Percentiles rank a stretch among this genome's conserved stretches.
Evolutionary conservation across 2,797 vertebrate species (phyloP).

Genomic region (Coendou prehensilis): DNA sequence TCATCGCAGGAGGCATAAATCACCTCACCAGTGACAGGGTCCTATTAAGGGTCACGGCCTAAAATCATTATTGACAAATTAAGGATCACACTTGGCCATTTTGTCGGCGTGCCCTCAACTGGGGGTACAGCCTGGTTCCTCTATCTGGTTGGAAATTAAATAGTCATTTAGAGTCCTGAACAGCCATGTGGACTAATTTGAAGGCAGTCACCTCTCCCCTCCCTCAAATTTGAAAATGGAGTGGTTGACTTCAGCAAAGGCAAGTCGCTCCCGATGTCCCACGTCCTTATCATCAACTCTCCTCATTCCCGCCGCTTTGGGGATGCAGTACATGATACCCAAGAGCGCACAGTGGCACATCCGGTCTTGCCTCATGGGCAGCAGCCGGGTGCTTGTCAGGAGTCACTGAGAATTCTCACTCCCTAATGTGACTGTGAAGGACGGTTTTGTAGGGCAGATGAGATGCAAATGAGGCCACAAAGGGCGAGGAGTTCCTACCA

Average conservation of each 20-base stretch:
- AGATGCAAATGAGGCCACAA: not conserved
- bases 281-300: conserved; percentile 62
- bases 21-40: conserved; percentile 97
- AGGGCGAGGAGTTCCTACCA: not conserved
- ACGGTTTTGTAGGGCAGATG: not conserved
- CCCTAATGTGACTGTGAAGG: not conserved
- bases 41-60: conserved; percentile 96
- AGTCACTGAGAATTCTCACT: conserved; percentile 45
- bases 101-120: conserved; percentile 84
- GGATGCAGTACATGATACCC: not conserved
- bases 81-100: conserved; percentile 92
- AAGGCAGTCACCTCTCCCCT: conserved; percentile 22
- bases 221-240: conserved; percentile 66
- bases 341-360: not conserved
- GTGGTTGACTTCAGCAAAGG: conserved; percentile 59
- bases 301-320: not conserved
- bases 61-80: conserved; percentile 97
- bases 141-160: conserved; percentile 86
- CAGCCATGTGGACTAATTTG: conserved; percentile 81
- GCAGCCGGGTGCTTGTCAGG: not conserved
- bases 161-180: conserved; percentile 87
- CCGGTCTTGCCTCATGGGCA: not conserved
- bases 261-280: conserved; percentile 55
- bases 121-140: conserved; percentile 86
- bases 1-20: conserved; percentile 98